Base-by-base conservation (phyloP, 1,140 invertebrate species). In the Lasioglossum baleicum region DNA sequence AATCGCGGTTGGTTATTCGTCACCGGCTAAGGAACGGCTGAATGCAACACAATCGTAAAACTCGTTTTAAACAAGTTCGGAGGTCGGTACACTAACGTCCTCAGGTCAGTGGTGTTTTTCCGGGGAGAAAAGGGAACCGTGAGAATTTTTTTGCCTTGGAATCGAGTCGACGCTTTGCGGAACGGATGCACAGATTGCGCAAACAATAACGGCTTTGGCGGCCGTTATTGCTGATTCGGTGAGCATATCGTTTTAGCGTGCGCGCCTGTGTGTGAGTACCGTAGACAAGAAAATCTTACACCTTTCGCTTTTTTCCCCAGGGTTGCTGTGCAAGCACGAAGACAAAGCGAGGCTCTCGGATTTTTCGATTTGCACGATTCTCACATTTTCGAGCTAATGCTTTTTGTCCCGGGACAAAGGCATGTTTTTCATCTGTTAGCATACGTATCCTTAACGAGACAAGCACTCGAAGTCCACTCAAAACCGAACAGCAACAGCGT, bases 1-100 rank as follows among this genome's bases (percentile, higher is more conserved):
- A 86, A 86, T 86, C 72, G 63, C 53, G 20, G 44, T 71, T 42
- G 63, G 73, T 82, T 79, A 75, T 76, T 86, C 76, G 83, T 85
- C 80, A 86, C 85, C 70, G 65, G 26, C 56, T 20, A 20, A 66
- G 58, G 44, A 66, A 56, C 60, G 60, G 77, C 13, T 26, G 60
- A 66, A 68, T 72, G 35, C 74, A 75, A 78, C 48, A 66, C 44
- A 53, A 82, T 63, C 74, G 67, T 74, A 75, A 82, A 84, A 84
- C 83, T 73, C 70, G 84, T 86, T 86, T 73, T 51, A 42, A 63
- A 35, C 75, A 66, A 77, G 80, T 75, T 77, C 76, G 69, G 82
- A 78, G 84, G 82, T 84, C 79, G 74, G 58, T 65, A 82, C 71
- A 67, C 80, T 44, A 61, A 70, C 75, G 83, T 82, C 70, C 60